Conservation (phyloP, 2,888 invertebrate genomes). For the Pristionchus mayeri region DNA sequence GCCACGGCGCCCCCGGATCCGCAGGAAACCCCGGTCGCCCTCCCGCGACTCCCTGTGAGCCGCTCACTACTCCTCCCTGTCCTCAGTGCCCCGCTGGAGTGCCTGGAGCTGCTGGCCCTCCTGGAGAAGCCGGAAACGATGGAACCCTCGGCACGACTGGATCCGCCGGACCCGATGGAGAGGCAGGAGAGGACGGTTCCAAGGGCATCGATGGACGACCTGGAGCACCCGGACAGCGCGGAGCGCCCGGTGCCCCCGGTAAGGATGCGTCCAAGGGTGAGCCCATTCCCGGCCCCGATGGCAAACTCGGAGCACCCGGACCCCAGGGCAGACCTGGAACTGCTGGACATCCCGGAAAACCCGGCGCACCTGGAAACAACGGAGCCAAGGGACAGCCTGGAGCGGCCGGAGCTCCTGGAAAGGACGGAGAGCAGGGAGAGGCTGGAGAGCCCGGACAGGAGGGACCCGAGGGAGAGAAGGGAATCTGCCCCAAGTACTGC, state of each 20-base stretch:
- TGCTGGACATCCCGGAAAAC: background rate
- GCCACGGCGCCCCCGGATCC: too few relatives aligned
- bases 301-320: background rate
- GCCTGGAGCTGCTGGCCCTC: background rate
- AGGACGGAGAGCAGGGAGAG: too few relatives aligned
- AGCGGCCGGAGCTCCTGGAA: too few relatives aligned
- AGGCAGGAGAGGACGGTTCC: background rate
- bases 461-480: too few relatives aligned
- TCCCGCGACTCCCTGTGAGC: too few relatives aligned
- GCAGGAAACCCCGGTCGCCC: too few relatives aligned
- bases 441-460: too few relatives aligned
- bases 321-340: too few relatives aligned
- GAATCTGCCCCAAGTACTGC: slow-evolving; percentile 50
- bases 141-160: background rate
- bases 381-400: background rate
- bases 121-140: background rate
- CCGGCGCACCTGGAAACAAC: background rate
- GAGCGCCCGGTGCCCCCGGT: too few relatives aligned
- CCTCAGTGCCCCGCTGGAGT: background rate
- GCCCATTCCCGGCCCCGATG: background rate
- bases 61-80: too few relatives aligned
- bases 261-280: background rate
- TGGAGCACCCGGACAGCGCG: too few relatives aligned
- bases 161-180: too few relatives aligned
- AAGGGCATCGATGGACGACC: background rate